Base-by-base conservation (phyloP, 1,140 invertebrate genomes). In the Trachymyrmex septentrionalis region DNA sequence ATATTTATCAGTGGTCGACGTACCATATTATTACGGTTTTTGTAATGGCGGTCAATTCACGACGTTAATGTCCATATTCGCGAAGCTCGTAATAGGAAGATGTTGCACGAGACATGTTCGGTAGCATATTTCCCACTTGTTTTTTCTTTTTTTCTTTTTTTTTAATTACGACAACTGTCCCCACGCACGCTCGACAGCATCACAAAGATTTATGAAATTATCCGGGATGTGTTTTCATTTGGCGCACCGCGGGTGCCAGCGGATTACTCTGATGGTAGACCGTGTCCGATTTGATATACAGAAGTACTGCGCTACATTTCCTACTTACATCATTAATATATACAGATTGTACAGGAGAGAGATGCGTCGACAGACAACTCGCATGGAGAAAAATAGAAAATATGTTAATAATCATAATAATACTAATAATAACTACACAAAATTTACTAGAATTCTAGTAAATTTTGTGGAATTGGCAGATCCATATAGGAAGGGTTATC, bases 1-100 rank as follows among this genome's bases (percentile, higher is more conserved):
- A 66, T 84, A 89, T 84, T 89, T 88, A 87, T 89, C 66, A 67
- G 30, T 24, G 67, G 67, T n/a, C 27, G 75, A 16, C 7, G 34
- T 34, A 27, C 85, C 66, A 63, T 78, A 50, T 85, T 66, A 78
- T 87, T 89, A 89, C 38, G 61, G 57, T 67, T 44, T 77, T 85
- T 82, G 44, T 30, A 14, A 80, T 6, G 21, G 59, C 85, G 38
- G 44, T 87, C 73, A 69, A 85, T 89, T 78, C 77, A 34, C 30
- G 55, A 34, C 59, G 73, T 78, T 87, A 61, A 55, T 59, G 30
- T 48, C 34, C 53, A 16, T 73, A 63, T 69, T 59, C 64, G 66
- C 63, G 57, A 24, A 61, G 57, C 75, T 82, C 38, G 63, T 73
- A 78, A 73, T 87, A 69, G 66, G 34, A 61, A 34, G 69, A 48